Evolutionary conservation across 2,888 invertebrate genomes (phyloP), one percentile per base, ranked within the genome.

Genomic region (Acronicta leporina): DNA sequence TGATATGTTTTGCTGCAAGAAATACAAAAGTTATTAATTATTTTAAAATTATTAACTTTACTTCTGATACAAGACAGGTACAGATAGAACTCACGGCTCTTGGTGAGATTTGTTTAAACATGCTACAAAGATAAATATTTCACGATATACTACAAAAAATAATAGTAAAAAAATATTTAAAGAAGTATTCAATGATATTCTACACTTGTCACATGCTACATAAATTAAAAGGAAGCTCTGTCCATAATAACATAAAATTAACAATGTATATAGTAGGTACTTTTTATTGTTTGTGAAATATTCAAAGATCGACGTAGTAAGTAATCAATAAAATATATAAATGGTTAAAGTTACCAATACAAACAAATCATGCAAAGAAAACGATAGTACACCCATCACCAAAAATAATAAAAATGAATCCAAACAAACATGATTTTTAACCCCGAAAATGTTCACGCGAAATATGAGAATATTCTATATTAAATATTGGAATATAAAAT

Each of bases 1-100:
- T 56, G 95, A 97, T 89, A 97, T 95, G 67, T 92, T 92, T 90
- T 93, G 92, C 92, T 94, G 89, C 40, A 88, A 88, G 66, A 77
- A 58, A 76, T 20, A 35, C 10, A 35, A 30, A 9, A 40, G 15
- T 0, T 38, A 27, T 46, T 33, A 42, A 25, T 25, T 13, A 11
- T 13, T 10, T 13, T n/a, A 25, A n/a, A n/a, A n/a, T n/a, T n/a
- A 30, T 13, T 1, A 9, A 41, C 27, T 2, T 7, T 8, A 30
- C 0, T 46, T 25, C 11, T 42, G 8, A 48, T 7, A 59, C 35
- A 46, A 48, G 46, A 56, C 45, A 47, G 43, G 47, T 8, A 15
- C 44, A 1, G 9, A 46, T 52, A 47, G n/a, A 50, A 43, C 66
- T 72, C 75, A 74, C 75, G 42, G 45, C 65, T 61, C 60, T 55